Evolutionary conservation across 1,140 invertebrate species (phyloP).

Genomic region (Pachypeltis micranthus): DNA sequence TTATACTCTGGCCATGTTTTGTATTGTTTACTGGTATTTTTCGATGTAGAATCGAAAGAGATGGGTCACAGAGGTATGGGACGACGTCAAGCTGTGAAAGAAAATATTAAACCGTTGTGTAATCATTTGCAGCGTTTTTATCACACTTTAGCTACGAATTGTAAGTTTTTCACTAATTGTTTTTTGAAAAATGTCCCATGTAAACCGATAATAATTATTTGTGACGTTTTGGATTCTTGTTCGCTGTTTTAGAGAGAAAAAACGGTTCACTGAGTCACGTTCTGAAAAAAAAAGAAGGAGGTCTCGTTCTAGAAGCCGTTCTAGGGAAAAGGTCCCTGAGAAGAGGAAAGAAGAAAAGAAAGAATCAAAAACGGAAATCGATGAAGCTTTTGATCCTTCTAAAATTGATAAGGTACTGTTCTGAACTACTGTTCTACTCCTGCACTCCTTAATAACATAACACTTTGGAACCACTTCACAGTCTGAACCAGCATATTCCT

Average conservation of each 20-base stretch:
- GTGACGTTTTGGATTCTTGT: slow-evolving; percentile 7
- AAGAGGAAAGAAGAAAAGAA: slow-evolving; percentile 42
- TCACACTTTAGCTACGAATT: background rate
- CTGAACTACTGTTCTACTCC: background rate
- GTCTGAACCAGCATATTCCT: background rate
- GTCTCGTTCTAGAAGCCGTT: slow-evolving; percentile 35
- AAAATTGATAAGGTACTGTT: slow-evolving; percentile 54
- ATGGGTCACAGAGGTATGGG: background rate
- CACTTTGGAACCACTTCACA: background rate
- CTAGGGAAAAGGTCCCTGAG: slow-evolving; percentile 36
- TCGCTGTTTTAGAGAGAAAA: slow-evolving; percentile 23
- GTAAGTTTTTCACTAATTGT: background rate
- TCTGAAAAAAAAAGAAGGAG: slow-evolving; percentile 22
- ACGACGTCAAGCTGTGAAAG: background rate
- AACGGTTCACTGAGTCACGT: slow-evolving; percentile 23
- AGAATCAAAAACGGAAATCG: slow-evolving; percentile 40
- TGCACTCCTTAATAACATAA: background rate
- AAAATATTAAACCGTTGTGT: no score
- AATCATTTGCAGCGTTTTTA: no score
- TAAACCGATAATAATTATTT: background rate
- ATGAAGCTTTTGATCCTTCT: slow-evolving; percentile 53
- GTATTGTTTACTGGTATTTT: background rate
- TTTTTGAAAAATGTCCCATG: background rate
- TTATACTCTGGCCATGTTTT: background rate
- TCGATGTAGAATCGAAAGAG: no score